Percentiles rank a stretch among this genome's conserved stretches.
phyloP scores from a whole-genome alignment of 2,113 vertebrate genomes.

The Pandion haliaetus region DNA sequence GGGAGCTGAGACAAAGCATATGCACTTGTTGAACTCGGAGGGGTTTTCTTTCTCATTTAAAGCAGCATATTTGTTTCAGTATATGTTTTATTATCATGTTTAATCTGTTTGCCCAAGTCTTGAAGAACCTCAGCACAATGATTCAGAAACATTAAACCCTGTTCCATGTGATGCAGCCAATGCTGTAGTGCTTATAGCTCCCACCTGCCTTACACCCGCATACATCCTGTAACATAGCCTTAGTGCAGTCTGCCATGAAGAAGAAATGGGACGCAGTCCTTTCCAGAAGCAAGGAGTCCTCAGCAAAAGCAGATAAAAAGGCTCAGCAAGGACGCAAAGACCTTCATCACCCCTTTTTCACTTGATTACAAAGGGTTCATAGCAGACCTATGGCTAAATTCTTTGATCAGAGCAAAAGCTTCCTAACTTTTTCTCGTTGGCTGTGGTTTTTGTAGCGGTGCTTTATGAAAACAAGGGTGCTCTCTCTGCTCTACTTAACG shows the following conservation, averaged over 20 bases:
- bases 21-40: accelerated
- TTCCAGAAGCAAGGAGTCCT: neutral
- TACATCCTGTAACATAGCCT: neutral
- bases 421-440: neutral
- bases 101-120: neutral
- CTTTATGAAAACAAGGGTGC: neutral
- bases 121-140: neutral
- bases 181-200: neutral
- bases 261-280: neutral
- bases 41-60: neutral
- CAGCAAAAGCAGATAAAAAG: neutral
- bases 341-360: neutral
- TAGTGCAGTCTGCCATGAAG: accelerated
- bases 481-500: neutral
- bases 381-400: neutral
- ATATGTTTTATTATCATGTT: neutral
- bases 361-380: neutral
- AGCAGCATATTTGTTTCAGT: neutral
- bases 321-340: neutral
- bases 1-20: neutral
- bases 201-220: neutral
- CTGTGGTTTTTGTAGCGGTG: neutral
- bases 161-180: neutral
- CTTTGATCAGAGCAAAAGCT: neutral
- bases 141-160: neutral